Evolutionary conservation across 2,113 vertebrate genomes (phyloP).

Genomic region (Prinia subflava): DNA sequence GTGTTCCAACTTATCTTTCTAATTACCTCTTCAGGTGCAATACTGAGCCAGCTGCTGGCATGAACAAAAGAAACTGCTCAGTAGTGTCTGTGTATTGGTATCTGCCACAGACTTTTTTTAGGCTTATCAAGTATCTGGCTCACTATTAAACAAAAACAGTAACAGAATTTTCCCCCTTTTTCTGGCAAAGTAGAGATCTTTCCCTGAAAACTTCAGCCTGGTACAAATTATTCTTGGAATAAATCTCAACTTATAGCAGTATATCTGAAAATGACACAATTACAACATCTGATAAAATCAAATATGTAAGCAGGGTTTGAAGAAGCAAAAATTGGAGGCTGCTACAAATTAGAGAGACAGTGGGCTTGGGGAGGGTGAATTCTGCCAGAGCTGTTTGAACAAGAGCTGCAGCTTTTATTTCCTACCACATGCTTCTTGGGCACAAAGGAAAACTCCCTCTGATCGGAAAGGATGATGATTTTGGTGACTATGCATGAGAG

Average conservation of each 20-base stretch:
- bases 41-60: constrained; percentile 35
- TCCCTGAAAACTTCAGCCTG: not conserved
- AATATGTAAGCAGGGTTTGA: not conserved
- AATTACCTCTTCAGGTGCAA: constrained; percentile 70
- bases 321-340: not conserved
- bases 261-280: not conserved
- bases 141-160: not conserved
- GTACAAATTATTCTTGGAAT: not conserved
- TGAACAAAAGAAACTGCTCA: not conserved
- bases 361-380: not conserved
- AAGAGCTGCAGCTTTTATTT: not conserved
- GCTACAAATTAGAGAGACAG: not conserved
- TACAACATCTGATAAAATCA: not conserved
- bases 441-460: not conserved
- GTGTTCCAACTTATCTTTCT: constrained; percentile 55
- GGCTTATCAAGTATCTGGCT: not conserved
- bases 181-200: not conserved
- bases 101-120: not conserved
- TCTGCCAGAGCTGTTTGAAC: not conserved
- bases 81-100: not conserved
- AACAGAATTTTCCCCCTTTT: not conserved
- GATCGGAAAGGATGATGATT: not conserved
- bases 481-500: not conserved
- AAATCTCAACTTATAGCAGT: not conserved
- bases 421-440: not conserved